phyloP scores from a whole-genome alignment of 2,797 vertebrate species.

The Meriones psammophilus region DNA sequence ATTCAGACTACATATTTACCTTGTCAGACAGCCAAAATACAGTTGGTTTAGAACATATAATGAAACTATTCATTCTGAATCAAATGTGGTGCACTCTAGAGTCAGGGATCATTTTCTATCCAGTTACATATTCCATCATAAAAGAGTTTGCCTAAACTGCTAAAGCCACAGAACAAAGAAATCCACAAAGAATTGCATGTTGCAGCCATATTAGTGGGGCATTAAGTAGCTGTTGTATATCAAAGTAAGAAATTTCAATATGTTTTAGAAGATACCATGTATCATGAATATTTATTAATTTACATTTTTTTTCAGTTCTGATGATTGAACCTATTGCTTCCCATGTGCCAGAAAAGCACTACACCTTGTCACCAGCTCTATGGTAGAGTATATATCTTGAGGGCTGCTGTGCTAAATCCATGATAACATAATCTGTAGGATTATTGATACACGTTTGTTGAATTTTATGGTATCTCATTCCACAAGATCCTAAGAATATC shows the following conservation, averaged over 20 bases:
- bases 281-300: neutral
- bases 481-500: neutral
- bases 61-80: neutral
- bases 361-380: neutral
- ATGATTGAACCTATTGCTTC: neutral
- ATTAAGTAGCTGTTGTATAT: too few relatives aligned
- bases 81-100: neutral
- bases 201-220: too few relatives aligned
- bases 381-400: neutral
- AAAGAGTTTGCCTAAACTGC: neutral
- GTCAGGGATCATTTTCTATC: accelerated
- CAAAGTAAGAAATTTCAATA: neutral
- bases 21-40: neutral
- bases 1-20: neutral
- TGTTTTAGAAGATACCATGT: neutral
- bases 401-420: too few relatives aligned
- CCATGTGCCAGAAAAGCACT: neutral
- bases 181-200: neutral
- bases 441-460: neutral
- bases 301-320: neutral
- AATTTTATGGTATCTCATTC: neutral
- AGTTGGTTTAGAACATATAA: neutral
- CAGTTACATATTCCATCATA: neutral
- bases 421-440: neutral
- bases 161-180: neutral